Conservation (phyloP, 2,113 vertebrate species). For the Microtus oregoni region DNA sequence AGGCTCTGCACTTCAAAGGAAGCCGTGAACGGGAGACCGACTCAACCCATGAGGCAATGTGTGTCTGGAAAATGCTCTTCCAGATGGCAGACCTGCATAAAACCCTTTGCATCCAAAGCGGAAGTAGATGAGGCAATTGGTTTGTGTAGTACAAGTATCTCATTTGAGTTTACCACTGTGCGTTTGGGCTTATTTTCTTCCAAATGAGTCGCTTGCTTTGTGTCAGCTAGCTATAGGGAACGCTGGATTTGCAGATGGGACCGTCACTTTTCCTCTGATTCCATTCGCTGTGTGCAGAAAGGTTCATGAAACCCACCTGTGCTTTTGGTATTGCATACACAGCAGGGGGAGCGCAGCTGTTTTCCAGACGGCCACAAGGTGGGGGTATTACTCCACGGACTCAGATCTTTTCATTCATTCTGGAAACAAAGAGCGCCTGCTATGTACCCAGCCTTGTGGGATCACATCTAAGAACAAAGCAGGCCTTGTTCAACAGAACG, state of each 20-base stretch:
- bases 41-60: neutral
- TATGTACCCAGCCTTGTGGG: neutral
- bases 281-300: neutral
- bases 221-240: neutral
- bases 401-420: neutral
- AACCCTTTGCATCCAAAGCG: slow-evolving; percentile 25
- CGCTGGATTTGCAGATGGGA: neutral
- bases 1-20: neutral
- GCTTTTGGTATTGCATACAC: slow-evolving; percentile 17
- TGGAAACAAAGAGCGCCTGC: slow-evolving; percentile 42
- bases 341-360: neutral
- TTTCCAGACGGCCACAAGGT: slow-evolving; percentile 71
- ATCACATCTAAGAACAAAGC: neutral
- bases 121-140: neutral
- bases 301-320: neutral
- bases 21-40: neutral
- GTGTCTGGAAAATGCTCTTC: slow-evolving; percentile 11
- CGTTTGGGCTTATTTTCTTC: slow-evolving; percentile 10
- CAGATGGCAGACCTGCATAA: slow-evolving; percentile 24
- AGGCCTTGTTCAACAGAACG: neutral
- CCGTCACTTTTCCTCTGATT: neutral
- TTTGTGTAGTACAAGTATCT: neutral
- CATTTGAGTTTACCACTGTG: neutral
- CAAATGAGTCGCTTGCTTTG: slow-evolving; percentile 5
- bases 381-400: slow-evolving; percentile 70